Evolutionary conservation across 2,113 vertebrate species (phyloP), one percentile per base, ranked within the genome.

Genomic region (Narcine bancroftii): DNA sequence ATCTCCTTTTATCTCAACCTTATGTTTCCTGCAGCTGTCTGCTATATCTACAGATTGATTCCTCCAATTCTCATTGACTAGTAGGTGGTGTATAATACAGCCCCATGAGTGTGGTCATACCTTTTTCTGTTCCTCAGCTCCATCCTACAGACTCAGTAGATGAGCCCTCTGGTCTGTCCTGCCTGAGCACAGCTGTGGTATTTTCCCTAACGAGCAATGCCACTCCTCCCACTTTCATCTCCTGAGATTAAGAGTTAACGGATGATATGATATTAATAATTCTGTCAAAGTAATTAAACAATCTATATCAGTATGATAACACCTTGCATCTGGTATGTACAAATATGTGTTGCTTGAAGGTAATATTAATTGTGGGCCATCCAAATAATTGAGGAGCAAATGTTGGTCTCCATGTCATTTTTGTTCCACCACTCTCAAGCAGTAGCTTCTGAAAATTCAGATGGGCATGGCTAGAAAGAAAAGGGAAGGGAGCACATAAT

Each of bases 391-490:
- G 33, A 36, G n/a, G 81, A 87, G 53, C 33, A 7, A 39, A 87
- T 87, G n/a, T n/a, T 21, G 21, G 81, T n/a, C 81, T 60, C 47
- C 50, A 53, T 13, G 26, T 6, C 10, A 1, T 6, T 87, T 63
- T 60, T 50, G 13, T 87, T 87, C 13, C 33, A 87, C 17, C 9
- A 36, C n/a, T n/a, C 33, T 1, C 6, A 36, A 69, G 53, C 17
- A n/a, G 50, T 10, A 50, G 10, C 26, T 81, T 81, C 77, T 33
- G 77, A 81, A 81, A 33, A 56, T 92, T 92, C 91, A 69, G 92
- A 92, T 93, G 93, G 93, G 92, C 93, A 93, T 94, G 93, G 93
- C 94, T 92, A 72, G 94, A 77, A 93, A 94, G 95, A 95, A 93
- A 94, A 94, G 94, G 93, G 75, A 26, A 91, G 89, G 93, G 89